A percentile compares a stretch with the other conserved stretches of the same genome.
Evolutionary conservation across 2,113 vertebrate genomes (phyloP).

Genomic region (Corythornis cristatus): DNA sequence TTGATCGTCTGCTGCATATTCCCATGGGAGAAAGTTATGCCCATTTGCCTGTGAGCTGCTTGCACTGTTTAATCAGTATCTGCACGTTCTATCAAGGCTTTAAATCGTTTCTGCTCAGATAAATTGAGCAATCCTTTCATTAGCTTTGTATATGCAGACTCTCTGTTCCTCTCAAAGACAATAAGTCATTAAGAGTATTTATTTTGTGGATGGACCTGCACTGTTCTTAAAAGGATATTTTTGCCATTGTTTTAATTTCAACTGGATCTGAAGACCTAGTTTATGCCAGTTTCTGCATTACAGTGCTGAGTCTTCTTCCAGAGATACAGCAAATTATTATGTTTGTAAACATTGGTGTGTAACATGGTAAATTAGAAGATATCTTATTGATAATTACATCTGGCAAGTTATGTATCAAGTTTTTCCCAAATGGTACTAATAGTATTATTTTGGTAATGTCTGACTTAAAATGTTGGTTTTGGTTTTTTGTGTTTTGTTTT

Average conservation of each 20-base stretch:
- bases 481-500: too few relatives aligned
- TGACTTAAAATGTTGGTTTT: neutral
- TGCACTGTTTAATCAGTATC: constrained; percentile 39
- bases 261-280: neutral
- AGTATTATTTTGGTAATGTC: neutral
- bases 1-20: constrained; percentile 51
- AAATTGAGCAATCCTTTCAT: constrained; percentile 17
- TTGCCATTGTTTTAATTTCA: neutral
- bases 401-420: neutral
- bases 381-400: neutral
- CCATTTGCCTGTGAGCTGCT: constrained; percentile 49
- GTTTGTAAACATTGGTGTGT: neutral
- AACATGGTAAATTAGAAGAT: constrained; percentile 12
- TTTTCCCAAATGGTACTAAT: neutral
- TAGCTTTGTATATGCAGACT: neutral
- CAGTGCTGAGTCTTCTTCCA: neutral
- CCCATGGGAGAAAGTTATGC: constrained; percentile 35
- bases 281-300: constrained; percentile 16
- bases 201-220: neutral
- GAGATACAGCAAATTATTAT: neutral
- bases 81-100: constrained; percentile 22
- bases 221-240: neutral
- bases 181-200: neutral
- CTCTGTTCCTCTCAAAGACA: neutral
- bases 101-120: neutral